Percentiles rank a stretch among this genome's conserved stretches.
Conservation (phyloP, 2,797 vertebrate genomes). For the Bucorvus abyssinicus region DNA sequence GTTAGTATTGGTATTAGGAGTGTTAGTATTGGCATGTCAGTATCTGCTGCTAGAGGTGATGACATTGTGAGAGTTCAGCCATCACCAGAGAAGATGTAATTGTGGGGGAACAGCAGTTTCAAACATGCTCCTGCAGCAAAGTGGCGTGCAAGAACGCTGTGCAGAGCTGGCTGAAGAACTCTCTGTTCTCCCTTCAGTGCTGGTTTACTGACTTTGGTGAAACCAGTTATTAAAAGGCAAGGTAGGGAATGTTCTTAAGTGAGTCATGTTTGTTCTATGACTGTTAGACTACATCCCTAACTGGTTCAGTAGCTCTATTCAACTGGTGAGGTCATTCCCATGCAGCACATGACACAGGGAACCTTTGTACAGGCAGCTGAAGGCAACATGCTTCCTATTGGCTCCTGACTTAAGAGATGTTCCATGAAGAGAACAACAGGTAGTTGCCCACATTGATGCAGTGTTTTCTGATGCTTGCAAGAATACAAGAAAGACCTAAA, state of each 20-base stretch:
- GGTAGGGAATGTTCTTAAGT: constrained; percentile 42
- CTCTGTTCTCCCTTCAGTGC: constrained; percentile 19
- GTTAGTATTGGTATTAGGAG: not conserved
- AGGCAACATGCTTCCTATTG: not conserved
- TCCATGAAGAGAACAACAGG: not conserved
- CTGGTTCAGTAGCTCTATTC: constrained; percentile 47
- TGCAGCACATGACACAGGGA: not conserved
- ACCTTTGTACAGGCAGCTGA: constrained; percentile 19
- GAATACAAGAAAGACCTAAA: not conserved
- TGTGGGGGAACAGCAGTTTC: not conserved
- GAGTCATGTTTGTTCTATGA: constrained; percentile 54
- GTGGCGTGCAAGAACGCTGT: not conserved
- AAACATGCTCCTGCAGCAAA: not conserved
- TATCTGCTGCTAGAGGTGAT: not conserved
- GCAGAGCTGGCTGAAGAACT: not conserved
- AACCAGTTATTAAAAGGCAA: constrained; percentile 45
- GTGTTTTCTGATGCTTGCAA: not conserved
- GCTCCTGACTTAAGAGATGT: not conserved
- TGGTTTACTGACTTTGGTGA: constrained; percentile 37
- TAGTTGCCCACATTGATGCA: not conserved
- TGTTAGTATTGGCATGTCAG: not conserved
- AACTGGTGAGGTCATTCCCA: constrained; percentile 12
- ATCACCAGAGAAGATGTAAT: not conserved
- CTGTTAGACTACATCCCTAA: constrained; percentile 23
- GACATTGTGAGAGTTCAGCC: not conserved